A percentile compares a stretch with the other conserved stretches of the same genome.
Evolutionary conservation across 2,888 invertebrate species (phyloP).

Genomic region (Tanypteryx hageni): DNA sequence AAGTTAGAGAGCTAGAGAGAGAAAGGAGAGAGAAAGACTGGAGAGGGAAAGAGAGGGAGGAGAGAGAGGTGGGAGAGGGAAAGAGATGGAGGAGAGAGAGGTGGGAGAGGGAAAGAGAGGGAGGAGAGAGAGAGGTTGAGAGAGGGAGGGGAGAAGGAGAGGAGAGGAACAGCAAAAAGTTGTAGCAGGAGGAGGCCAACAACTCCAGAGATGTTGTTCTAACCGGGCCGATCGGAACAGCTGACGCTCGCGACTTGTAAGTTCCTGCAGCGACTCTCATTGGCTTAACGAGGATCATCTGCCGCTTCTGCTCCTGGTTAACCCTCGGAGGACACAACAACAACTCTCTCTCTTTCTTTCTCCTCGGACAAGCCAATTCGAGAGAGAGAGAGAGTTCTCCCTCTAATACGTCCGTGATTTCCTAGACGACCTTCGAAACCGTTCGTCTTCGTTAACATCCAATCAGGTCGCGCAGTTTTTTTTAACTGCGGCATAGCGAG

Average conservation of each 20-base stretch:
- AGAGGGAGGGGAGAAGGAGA: not conserved
- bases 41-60: not conserved
- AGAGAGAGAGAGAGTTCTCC: too few relatives aligned
- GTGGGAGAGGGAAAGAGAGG: too few relatives aligned
- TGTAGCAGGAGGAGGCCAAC: not conserved
- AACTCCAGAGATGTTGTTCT: not conserved
- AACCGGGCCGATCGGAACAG: not conserved
- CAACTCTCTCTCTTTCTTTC: not conserved
- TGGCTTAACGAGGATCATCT: not conserved
- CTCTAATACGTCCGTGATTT: not conserved
- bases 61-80: not conserved
- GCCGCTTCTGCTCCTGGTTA: not conserved
- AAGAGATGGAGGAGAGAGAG: not conserved
- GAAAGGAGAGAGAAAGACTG: not conserved
- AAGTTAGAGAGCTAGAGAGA: not conserved
- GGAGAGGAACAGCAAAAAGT: not conserved
- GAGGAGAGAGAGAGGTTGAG: not conserved
- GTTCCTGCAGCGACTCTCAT: not conserved
- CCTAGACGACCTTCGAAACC: not conserved
- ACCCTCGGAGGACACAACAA: too few relatives aligned
- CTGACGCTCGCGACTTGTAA: not conserved
- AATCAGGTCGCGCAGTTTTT: not conserved
- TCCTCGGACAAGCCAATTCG: too few relatives aligned
- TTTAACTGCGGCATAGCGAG: not conserved
- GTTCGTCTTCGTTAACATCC: slow-evolving; percentile 9